These are phyloP conservation scores for Oenanthe melanoleuca DNA, from an alignment of 2,113 vertebrate species.

Conservation along the genomic window DNA sequence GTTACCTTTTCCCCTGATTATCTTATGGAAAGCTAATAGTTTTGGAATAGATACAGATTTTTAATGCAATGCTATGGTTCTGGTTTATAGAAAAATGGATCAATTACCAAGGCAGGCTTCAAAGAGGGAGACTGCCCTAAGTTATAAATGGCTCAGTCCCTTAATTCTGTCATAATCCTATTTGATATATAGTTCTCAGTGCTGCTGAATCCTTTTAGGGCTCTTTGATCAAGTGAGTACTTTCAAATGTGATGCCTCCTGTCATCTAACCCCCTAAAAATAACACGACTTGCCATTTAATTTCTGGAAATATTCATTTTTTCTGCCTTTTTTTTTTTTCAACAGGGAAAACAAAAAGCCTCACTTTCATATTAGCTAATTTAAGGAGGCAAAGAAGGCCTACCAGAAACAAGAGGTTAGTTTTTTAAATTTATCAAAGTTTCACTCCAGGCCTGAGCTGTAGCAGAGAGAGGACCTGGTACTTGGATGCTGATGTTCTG, in stretches of 20 bases:
- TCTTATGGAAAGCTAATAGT: constrained; percentile 70
- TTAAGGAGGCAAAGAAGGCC: not conserved
- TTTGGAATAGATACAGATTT: constrained; percentile 70
- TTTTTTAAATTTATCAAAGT: not conserved
- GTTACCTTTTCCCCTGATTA: constrained; percentile 67
- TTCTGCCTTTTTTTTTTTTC: not conserved
- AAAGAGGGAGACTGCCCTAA: constrained; percentile 74
- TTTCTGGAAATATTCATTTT: constrained; percentile 58
- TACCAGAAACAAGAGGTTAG: not conserved
- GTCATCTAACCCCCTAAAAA: constrained; percentile 69
- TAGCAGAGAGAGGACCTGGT: not conserved
- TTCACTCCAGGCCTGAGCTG: not conserved
- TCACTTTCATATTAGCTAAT: not conserved
- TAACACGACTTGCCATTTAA: constrained; percentile 67
- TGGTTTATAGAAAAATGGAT: constrained; percentile 75
- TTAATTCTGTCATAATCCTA: constrained; percentile 80
- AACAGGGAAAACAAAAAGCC: not conserved
- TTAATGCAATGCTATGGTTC: constrained; percentile 73
- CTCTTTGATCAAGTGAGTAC: constrained; percentile 78
- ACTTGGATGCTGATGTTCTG: not conserved
- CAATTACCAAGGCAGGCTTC: constrained; percentile 75
- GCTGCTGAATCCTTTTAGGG: constrained; percentile 75
- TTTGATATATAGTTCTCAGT: constrained; percentile 76
- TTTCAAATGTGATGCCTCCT: constrained; percentile 72
- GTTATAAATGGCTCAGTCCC: constrained; percentile 75